A percentile compares a stretch with the other conserved stretches of the same genome.
Evolutionary conservation across 2,888 invertebrate genomes (phyloP).

Genomic region (Andrena bucephala): DNA sequence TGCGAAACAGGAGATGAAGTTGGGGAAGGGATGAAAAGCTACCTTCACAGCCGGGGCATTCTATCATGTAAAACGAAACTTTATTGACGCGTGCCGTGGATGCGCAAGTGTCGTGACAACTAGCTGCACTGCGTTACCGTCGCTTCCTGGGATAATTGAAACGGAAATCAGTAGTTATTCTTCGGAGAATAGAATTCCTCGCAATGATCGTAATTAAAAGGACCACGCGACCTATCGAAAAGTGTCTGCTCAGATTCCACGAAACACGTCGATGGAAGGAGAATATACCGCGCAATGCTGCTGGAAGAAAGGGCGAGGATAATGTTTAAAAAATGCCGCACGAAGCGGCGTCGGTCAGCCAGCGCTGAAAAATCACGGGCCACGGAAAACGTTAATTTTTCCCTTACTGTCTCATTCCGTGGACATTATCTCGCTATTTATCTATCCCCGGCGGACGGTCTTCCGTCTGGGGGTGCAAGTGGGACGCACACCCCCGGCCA

Average conservation of each 20-base stretch:
- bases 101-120: neutral
- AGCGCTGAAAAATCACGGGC: conserved; percentile 45
- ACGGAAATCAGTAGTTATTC: too few relatives aligned
- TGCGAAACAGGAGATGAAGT: neutral
- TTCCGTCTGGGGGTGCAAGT: conserved; percentile 31
- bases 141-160: neutral
- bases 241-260: neutral
- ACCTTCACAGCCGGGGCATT: conserved; percentile 11
- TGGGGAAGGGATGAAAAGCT: conserved; percentile 13
- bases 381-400: conserved; percentile 63
- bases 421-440: conserved; percentile 63
- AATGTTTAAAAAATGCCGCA: neutral
- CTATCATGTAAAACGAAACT: conserved; percentile 33
- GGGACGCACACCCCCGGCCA: conserved; percentile 30
- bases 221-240: neutral
- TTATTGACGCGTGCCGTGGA: conserved; percentile 18
- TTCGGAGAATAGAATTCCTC: too few relatives aligned
- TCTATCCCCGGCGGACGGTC: conserved; percentile 47
- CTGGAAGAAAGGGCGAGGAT: neutral
- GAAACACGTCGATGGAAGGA: neutral
- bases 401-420: conserved; percentile 26
- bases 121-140: neutral
- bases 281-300: neutral
- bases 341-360: neutral
- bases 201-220: too few relatives aligned